phyloP scores from a whole-genome alignment of 2,888 invertebrate genomes.

The Cephus rjabovi region DNA sequence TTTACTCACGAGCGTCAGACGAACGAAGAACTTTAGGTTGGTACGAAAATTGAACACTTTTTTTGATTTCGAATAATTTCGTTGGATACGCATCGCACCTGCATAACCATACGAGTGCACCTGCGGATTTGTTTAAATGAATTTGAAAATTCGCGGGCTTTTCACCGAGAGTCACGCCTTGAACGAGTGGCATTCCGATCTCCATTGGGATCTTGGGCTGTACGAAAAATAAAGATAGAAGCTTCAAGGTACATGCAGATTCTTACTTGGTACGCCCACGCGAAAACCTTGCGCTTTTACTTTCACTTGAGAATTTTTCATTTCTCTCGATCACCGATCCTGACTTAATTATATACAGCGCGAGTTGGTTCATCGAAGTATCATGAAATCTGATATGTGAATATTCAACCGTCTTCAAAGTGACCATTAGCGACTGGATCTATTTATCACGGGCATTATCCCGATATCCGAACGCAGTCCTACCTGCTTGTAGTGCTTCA shows the following conservation, averaged over 20 bases:
- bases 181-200: too few species aligned
- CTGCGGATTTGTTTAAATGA: too few species aligned
- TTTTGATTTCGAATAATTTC: background rate
- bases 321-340: background rate
- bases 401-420: background rate
- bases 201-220: too few species aligned
- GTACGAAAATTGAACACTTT: background rate
- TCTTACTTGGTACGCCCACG: background rate
- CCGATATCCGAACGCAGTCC: background rate
- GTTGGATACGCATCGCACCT: background rate
- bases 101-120: background rate
- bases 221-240: background rate
- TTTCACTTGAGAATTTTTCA: background rate
- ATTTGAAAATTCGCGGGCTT: too few species aligned
- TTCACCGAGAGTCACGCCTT: too few species aligned
- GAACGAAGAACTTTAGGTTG: too few species aligned
- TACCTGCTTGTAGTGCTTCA: background rate
- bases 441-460: background rate
- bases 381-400: background rate
- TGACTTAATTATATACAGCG: background rate
- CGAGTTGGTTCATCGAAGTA: background rate
- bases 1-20: too few species aligned
- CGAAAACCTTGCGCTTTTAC: slow-evolving; percentile 7
- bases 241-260: background rate
- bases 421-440: background rate